phyloP scores from a whole-genome alignment of 2,888 invertebrate species.

The Aplocera efformata region DNA sequence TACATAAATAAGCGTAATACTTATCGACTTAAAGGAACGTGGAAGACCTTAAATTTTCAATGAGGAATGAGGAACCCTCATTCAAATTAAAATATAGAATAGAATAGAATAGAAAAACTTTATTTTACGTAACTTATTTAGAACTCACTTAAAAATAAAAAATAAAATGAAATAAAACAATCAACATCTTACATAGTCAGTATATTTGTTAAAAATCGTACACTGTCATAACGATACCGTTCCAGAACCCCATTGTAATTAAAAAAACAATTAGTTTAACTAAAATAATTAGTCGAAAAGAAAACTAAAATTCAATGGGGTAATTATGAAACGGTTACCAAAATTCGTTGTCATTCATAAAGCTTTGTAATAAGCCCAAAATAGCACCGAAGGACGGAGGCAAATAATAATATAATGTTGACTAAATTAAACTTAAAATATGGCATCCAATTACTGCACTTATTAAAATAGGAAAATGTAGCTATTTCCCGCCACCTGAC shows the following conservation, averaged over 20 bases:
- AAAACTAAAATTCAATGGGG: conserved; percentile 60
- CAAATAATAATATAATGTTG: conserved; percentile 37
- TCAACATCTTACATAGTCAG: conserved; percentile 54
- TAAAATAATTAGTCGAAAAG: conserved; percentile 22
- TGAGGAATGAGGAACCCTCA: no score
- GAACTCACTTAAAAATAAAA: no score
- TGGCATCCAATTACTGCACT: conserved; percentile 57
- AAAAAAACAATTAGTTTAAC: conserved; percentile 45
- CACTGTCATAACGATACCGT: conserved; percentile 65
- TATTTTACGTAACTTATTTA: no score
- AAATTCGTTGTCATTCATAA: conserved; percentile 61
- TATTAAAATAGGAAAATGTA: conserved; percentile 26
- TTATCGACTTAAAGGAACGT: no score
- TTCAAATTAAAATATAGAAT: no score
- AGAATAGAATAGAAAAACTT: no score
- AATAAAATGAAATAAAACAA: conserved; percentile 39
- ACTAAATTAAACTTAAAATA: conserved; percentile 55
- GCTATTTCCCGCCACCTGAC: conserved; percentile 56
- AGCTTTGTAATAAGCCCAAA: conserved; percentile 42
- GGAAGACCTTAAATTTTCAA: no score
- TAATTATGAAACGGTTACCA: conserved; percentile 75
- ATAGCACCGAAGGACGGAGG: conserved; percentile 74
- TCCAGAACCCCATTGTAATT: conserved; percentile 78
- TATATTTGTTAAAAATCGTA: conserved; percentile 77
- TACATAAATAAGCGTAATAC: no score